These are phyloP conservation scores for Limosa lapponica DNA, from an alignment of 2,797 vertebrate species.

Conservation along the genomic window DNA sequence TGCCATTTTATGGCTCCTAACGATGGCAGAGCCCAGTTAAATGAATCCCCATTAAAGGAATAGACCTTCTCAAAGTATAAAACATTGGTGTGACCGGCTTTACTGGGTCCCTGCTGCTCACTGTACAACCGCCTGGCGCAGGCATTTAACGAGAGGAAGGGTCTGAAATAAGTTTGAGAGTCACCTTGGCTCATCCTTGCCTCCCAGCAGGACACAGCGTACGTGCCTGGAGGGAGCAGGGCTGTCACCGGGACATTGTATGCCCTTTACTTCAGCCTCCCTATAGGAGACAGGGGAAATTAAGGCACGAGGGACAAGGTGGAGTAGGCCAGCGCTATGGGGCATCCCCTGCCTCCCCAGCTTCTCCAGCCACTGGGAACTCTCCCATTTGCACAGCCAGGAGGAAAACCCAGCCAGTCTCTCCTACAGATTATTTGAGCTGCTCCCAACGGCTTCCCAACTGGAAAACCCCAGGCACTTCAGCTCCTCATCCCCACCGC, in stretches of 20 bases:
- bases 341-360: neutral
- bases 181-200: conserved; percentile 43
- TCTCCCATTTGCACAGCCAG: neutral
- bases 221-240: neutral
- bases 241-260: neutral
- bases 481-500: accelerated
- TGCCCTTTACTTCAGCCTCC: neutral
- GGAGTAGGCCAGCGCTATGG: neutral
- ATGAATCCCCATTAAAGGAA: conserved; percentile 57
- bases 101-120: neutral
- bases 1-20: conserved; percentile 68
- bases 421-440: neutral
- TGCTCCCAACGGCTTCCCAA: neutral
- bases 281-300: neutral
- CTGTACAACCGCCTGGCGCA: neutral
- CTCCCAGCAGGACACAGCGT: neutral
- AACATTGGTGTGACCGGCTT: conserved; percentile 2
- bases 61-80: conserved; percentile 32
- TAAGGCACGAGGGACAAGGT: neutral
- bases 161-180: conserved; percentile 13
- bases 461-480: neutral
- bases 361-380: neutral
- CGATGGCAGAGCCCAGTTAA: conserved; percentile 50
- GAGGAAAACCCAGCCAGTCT: neutral
- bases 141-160: neutral